These are phyloP conservation scores for Oryzias sinensis DNA, from an alignment of 2,797 vertebrate species.

Conservation along the genomic window DNA sequence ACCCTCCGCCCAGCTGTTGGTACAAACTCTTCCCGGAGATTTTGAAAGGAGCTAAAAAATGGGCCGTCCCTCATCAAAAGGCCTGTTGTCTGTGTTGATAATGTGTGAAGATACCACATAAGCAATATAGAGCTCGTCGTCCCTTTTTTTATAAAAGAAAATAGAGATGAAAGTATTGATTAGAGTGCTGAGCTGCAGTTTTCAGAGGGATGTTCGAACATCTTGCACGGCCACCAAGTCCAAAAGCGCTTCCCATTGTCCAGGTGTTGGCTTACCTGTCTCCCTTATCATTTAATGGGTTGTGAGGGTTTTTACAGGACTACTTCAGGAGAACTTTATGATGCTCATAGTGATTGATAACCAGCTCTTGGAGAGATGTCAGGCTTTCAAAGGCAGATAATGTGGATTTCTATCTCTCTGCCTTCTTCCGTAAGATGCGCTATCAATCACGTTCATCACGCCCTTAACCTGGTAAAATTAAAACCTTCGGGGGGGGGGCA, in stretches of 20 bases:
- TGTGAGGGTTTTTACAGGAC: constrained; percentile 73
- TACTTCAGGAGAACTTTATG: constrained; percentile 76
- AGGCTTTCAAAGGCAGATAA: constrained; percentile 78
- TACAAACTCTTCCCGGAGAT: constrained; percentile 68
- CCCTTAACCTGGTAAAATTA: constrained; percentile 78
- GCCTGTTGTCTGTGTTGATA: constrained; percentile 60
- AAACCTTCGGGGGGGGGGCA: constrained; percentile 65
- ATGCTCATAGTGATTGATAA: constrained; percentile 80
- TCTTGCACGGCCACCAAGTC: constrained; percentile 6
- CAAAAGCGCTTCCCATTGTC: constrained; percentile 42
- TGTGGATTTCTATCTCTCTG: constrained; percentile 80
- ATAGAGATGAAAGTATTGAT: constrained; percentile 30
- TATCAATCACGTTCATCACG: constrained; percentile 73
- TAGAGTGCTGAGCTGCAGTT: constrained; percentile 6
- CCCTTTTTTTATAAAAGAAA: constrained; percentile 28
- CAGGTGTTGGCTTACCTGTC: constrained; percentile 35
- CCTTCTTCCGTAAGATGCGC: constrained; percentile 70
- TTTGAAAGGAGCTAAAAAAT: constrained; percentile 63
- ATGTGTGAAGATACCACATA: constrained; percentile 42
- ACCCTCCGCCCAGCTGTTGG: constrained; percentile 78
- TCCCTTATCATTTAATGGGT: constrained; percentile 63
- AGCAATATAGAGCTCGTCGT: constrained; percentile 16
- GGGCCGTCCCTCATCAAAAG: constrained; percentile 64
- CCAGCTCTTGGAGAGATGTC: constrained; percentile 73
- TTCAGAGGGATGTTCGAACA: constrained; percentile 23